Percentiles rank a stretch among this genome's conserved stretches.
Conservation (phyloP, 2,888 invertebrate species). For the Eulithis prunata region DNA sequence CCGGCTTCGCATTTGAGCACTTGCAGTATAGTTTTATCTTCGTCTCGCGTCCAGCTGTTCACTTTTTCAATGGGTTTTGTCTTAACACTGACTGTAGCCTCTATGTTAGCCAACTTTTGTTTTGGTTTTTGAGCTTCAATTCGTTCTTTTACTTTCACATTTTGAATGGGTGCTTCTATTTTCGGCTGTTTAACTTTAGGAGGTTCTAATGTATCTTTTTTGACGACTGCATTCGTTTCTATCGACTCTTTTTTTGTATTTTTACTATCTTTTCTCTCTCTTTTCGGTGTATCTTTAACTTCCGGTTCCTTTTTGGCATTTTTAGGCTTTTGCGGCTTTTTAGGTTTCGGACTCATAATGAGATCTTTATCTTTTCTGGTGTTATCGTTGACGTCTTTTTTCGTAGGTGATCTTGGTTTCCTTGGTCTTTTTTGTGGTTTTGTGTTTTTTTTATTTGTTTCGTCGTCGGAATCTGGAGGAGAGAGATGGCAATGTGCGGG, state of each 20-base stretch:
- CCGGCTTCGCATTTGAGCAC: slow-evolving; percentile 88
- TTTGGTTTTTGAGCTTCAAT: slow-evolving; percentile 9
- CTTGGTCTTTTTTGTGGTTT: slow-evolving; percentile 66
- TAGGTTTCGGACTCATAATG: slow-evolving; percentile 62
- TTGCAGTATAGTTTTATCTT: slow-evolving; percentile 92
- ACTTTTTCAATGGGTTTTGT: slow-evolving; percentile 52
- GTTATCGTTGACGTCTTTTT: slow-evolving; percentile 75
- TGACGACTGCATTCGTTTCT: slow-evolving; percentile 34
- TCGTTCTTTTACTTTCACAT: slow-evolving; percentile 19
- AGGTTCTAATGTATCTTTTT: slow-evolving; percentile 45
- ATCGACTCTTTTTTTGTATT: slow-evolving; percentile 48
- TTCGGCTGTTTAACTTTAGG: slow-evolving; percentile 59
- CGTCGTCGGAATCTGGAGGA: slow-evolving; percentile 70
- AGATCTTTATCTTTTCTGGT: slow-evolving; percentile 63
- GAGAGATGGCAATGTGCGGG: slow-evolving; percentile 62
- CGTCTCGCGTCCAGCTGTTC: slow-evolving; percentile 89
- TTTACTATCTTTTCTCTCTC: slow-evolving; percentile 59
- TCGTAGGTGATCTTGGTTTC: slow-evolving; percentile 74
- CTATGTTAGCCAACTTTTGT: slow-evolving; percentile 50
- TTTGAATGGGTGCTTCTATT: slow-evolving; percentile 39
- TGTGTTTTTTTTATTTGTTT: slow-evolving; percentile 52
- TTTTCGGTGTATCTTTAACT: slow-evolving; percentile 42
- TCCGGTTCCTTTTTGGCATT: slow-evolving; percentile 52
- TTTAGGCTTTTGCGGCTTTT: slow-evolving; percentile 56
- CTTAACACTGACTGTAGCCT: slow-evolving; percentile 45